Evolutionary conservation across 1,140 invertebrate species (phyloP).

Genomic region (Eufriesea mexicana): DNA sequence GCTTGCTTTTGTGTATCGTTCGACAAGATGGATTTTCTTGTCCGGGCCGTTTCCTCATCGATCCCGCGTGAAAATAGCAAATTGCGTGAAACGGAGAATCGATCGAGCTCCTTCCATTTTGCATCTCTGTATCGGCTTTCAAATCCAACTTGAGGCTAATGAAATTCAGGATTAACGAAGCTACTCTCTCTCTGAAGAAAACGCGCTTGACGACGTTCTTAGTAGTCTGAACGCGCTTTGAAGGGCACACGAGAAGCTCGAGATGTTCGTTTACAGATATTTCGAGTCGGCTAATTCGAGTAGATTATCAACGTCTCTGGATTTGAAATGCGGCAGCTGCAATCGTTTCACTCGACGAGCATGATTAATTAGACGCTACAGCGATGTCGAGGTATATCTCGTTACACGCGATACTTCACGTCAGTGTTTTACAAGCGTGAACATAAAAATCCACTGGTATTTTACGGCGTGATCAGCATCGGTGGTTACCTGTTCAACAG

Average conservation of each 20-base stretch:
- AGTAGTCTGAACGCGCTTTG: not conserved
- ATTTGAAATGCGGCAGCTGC: not conserved
- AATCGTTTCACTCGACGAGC: not conserved
- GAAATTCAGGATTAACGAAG: not conserved
- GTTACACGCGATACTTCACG: not conserved
- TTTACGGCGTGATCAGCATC: not conserved
- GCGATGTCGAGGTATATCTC: not conserved
- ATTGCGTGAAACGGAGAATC: not conserved
- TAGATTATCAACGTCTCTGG: not conserved
- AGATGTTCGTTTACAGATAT: too few species aligned
- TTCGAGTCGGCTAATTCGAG: not conserved
- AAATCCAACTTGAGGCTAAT: too few species aligned
- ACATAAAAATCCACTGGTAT: not conserved
- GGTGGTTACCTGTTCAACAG: not conserved
- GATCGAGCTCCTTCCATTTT: not conserved
- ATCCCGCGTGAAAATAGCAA: not conserved
- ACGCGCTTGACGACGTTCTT: not conserved
- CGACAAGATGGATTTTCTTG: conserved; percentile 6
- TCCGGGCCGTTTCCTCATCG: not conserved
- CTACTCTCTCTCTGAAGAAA: not conserved
- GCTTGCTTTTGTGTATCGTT: conserved; percentile 5
- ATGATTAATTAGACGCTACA: not conserved
- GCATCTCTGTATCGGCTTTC: too few species aligned
- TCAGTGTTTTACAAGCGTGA: not conserved
- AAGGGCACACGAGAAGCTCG: not conserved